Conservation (phyloP, 2,113 vertebrate genomes). For the Pollimyrus isidori region DNA sequence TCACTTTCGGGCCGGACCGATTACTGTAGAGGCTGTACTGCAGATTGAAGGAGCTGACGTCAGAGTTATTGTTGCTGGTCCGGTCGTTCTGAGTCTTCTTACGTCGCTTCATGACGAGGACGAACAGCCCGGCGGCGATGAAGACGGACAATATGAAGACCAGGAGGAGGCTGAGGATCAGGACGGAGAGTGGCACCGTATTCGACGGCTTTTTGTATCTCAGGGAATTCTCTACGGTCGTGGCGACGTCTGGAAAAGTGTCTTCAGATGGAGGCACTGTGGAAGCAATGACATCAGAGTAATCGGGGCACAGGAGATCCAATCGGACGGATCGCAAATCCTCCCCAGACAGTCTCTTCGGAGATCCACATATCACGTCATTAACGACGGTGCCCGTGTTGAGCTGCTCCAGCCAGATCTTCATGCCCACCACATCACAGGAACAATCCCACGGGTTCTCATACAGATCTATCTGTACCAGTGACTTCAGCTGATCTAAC, state of each 20-base stretch:
- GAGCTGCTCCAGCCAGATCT: conserved; percentile 88
- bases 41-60: conserved; percentile 88
- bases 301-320: conserved; percentile 83
- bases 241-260: conserved; percentile 68
- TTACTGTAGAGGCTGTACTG: conserved; percentile 86
- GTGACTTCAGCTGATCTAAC: conserved; percentile 77
- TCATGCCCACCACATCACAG: conserved; percentile 81
- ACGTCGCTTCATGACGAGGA: conserved; percentile 78
- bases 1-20: conserved; percentile 72
- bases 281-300: conserved; percentile 72
- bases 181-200: conserved; percentile 82
- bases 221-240: conserved; percentile 68
- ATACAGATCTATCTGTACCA: conserved; percentile 92
- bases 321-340: conserved; percentile 79
- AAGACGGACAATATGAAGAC: conserved; percentile 92
- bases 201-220: conserved; percentile 61
- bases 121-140: conserved; percentile 84
- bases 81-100: conserved; percentile 79
- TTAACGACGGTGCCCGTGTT: conserved; percentile 84
- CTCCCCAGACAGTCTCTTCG: conserved; percentile 78
- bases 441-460: conserved; percentile 98
- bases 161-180: conserved; percentile 86
- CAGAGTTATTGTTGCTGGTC: conserved; percentile 80
- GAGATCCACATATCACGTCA: conserved; percentile 86
- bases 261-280: conserved; percentile 75